Percentiles rank a stretch among this genome's conserved stretches.
These are phyloP conservation scores for Anoplophora glabripennis DNA, from an alignment of 1,140 invertebrate genomes.

Conservation along the genomic window DNA sequence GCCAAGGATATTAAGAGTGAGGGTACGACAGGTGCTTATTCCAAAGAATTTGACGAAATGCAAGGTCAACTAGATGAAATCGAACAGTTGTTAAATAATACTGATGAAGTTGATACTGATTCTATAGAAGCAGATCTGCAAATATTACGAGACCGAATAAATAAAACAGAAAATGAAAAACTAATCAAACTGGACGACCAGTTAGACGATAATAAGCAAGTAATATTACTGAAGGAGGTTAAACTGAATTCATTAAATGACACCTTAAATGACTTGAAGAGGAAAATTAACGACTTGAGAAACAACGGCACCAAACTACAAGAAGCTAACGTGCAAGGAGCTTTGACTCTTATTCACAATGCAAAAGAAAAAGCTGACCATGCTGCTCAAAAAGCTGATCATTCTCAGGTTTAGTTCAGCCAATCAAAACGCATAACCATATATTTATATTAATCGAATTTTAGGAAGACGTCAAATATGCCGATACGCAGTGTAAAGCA, in stretches of 20 bases:
- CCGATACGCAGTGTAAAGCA: constrained; percentile 76
- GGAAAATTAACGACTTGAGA: constrained; percentile 70
- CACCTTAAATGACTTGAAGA: constrained; percentile 69
- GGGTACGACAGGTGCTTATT: constrained; percentile 91
- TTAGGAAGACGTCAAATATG: constrained; percentile 63
- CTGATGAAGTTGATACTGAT: constrained; percentile 51
- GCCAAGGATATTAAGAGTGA: constrained; percentile 90
- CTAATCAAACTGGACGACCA: constrained; percentile 61
- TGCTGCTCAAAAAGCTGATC: constrained; percentile 65
- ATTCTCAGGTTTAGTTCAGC: constrained; percentile 50
- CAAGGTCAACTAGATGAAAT: constrained; percentile 80
- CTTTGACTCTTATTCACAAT: constrained; percentile 80
- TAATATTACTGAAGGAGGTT: constrained; percentile 74
- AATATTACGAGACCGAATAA: constrained; percentile 51
- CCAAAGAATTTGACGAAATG: constrained; percentile 89
- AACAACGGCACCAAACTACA: constrained; percentile 87
- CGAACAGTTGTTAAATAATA: constrained; percentile 71
- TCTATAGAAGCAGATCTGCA: constrained; percentile 50
- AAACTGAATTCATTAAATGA: constrained; percentile 72
- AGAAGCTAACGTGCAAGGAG: constrained; percentile 93
- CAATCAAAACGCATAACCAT: background rate
- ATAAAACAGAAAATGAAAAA: constrained; percentile 53
- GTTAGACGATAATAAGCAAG: constrained; percentile 72
- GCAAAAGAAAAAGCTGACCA: constrained; percentile 71
- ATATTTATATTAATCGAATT: constrained; percentile 53